Percentiles rank a stretch among this genome's conserved stretches.
Evolutionary conservation across 2,797 vertebrate species (phyloP).

Genomic region (Anabas testudineus): DNA sequence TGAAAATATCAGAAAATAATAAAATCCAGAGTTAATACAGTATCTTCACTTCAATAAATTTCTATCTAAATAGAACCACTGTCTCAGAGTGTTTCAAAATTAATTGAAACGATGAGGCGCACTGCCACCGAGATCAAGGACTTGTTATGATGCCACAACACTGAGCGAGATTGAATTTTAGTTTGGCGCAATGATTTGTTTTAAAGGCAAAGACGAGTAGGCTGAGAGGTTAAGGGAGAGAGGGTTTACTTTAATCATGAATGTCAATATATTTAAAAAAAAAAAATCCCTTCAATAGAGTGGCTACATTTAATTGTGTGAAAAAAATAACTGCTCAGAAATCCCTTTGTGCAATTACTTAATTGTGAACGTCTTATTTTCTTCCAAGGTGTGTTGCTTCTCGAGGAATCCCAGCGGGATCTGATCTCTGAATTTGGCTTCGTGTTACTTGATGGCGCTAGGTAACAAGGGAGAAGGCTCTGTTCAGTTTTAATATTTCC

Average conservation of each 20-base stretch:
- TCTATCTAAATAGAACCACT: slow-evolving; percentile 54
- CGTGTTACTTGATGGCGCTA: slow-evolving; percentile 4
- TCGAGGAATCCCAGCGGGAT: slow-evolving; percentile 14
- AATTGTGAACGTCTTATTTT: slow-evolving; percentile 24
- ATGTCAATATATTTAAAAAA: slow-evolving; percentile 7
- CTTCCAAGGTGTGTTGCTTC: slow-evolving; percentile 28
- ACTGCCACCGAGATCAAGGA: slow-evolving; percentile 44
- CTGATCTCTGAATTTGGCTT: slow-evolving; percentile 18
- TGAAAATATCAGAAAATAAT: slow-evolving; percentile 52
- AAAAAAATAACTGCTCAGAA: slow-evolving; percentile 37
- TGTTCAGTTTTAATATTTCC: slow-evolving; percentile 12
- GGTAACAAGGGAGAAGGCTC: not conserved
- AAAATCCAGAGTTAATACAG: slow-evolving; percentile 43
- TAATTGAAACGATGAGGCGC: slow-evolving; percentile 51
- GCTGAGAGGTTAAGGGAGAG: slow-evolving; percentile 43
- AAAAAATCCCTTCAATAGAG: slow-evolving; percentile 4
- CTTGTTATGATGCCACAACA: slow-evolving; percentile 41
- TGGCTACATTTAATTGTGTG: slow-evolving; percentile 22
- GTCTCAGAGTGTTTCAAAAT: slow-evolving; percentile 45
- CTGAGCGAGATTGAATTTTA: slow-evolving; percentile 47
- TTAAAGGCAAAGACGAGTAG: slow-evolving; percentile 26
- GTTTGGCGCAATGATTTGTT: slow-evolving; percentile 49
- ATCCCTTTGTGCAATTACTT: slow-evolving; percentile 28
- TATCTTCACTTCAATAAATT: slow-evolving; percentile 56
- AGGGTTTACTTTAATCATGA: slow-evolving; percentile 44